phyloP scores from a whole-genome alignment of 1,140 invertebrate genomes.

The Nasonia giraulti region DNA sequence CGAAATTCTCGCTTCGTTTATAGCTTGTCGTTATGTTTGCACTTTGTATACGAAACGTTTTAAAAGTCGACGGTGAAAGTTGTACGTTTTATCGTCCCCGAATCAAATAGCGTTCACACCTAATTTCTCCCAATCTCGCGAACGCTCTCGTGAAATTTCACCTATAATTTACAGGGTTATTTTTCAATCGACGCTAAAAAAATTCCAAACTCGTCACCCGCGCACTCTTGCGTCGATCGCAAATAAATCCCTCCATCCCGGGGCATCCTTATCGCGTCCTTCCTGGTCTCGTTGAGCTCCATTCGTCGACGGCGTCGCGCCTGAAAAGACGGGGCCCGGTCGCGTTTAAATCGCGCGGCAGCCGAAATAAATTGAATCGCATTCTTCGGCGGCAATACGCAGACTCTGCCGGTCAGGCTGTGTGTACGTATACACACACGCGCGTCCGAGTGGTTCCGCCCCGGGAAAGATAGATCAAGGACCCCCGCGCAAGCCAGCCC shows the following conservation, averaged over 20 bases:
- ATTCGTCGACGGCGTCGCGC: not conserved
- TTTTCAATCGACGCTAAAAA: not conserved
- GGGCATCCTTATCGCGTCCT: constrained; percentile 20
- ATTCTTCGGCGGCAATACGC: constrained; percentile 21
- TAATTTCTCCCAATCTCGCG: too few relatives aligned
- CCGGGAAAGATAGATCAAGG: constrained; percentile 56
- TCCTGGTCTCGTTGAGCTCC: constrained; percentile 8
- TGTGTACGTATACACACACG: not conserved
- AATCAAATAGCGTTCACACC: too few relatives aligned
- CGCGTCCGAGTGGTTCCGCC: not conserved
- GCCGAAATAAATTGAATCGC: constrained; percentile 39
- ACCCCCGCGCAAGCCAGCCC: constrained; percentile 29
- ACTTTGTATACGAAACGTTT: not conserved
- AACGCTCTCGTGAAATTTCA: too few relatives aligned
- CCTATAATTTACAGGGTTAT: too few relatives aligned
- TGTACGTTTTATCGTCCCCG: not conserved
- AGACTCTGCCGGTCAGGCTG: not conserved
- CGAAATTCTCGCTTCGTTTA: not conserved
- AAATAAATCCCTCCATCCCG: not conserved
- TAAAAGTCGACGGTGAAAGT: not conserved
- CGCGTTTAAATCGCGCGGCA: constrained; percentile 19
- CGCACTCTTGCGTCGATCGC: not conserved
- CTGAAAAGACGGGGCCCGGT: not conserved
- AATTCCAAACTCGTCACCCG: not conserved
- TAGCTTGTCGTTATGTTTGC: not conserved